Conservation (phyloP, 2,888 invertebrate species). For the Seira ritae region DNA sequence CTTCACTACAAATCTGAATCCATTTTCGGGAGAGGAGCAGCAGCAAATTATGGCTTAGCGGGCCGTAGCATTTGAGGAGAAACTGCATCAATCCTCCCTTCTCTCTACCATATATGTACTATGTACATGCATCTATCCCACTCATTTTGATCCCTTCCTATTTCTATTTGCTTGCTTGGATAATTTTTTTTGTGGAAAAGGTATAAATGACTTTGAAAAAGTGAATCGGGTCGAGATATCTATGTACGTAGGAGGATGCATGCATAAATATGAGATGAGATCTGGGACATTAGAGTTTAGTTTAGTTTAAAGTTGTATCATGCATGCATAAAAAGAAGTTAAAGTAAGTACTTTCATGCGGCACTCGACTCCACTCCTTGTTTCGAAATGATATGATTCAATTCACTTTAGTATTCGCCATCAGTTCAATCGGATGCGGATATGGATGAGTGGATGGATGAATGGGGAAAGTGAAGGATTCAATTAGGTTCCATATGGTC, state of each 20-base stretch:
- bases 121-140: not conserved
- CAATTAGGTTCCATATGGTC: constrained; percentile 65
- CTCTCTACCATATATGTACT: not conserved
- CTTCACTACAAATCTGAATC: constrained; percentile 1
- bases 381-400: no score
- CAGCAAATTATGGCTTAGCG: no score
- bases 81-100: no score
- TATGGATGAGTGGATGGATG: not conserved
- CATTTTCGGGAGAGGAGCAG: not conserved
- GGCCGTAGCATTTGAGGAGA: no score
- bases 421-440: not conserved
- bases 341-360: no score
- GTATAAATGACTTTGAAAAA: constrained; percentile 1
- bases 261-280: not conserved
- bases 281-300: not conserved
- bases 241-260: not conserved
- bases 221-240: not conserved
- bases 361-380: no score
- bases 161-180: not conserved
- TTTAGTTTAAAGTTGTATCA: no score
- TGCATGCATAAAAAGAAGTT: no score
- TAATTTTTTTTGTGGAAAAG: constrained; percentile 2
- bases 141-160: not conserved
- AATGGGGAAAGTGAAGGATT: constrained; percentile 50
- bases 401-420: not conserved